These are phyloP conservation scores for Scarus forsteni DNA, from an alignment of 2,797 vertebrate genomes.

Conservation along the genomic window DNA sequence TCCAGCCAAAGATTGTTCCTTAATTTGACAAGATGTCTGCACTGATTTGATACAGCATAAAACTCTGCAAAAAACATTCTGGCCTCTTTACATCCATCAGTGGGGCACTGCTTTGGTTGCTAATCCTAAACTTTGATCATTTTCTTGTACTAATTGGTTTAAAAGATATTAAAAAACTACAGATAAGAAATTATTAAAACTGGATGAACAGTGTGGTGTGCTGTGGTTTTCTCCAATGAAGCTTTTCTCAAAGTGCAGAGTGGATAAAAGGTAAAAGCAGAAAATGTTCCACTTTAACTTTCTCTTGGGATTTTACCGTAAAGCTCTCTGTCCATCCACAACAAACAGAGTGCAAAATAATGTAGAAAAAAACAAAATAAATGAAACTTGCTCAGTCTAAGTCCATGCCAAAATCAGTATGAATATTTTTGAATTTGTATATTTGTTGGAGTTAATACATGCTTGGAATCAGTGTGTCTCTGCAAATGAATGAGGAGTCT, in stretches of 20 bases:
- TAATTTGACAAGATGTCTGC: neutral
- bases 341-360: too few species aligned
- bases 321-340: too few species aligned
- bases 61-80: neutral
- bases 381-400: too few species aligned
- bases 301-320: too few species aligned
- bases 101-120: neutral
- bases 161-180: neutral
- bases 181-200: neutral
- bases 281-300: neutral
- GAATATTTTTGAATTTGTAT: too few species aligned
- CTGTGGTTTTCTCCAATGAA: neutral
- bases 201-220: neutral
- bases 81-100: neutral
- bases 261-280: neutral
- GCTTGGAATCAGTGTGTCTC: too few species aligned
- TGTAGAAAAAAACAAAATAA: too few species aligned
- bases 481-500: too few species aligned
- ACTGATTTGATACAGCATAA: neutral
- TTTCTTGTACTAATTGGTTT: neutral
- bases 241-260: neutral
- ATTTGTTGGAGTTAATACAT: too few species aligned
- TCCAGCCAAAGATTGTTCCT: neutral
- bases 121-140: neutral
- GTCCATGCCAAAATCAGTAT: too few species aligned